Evolutionary conservation across 2,888 invertebrate genomes (phyloP).

Genomic region (Penaeus monodon): DNA sequence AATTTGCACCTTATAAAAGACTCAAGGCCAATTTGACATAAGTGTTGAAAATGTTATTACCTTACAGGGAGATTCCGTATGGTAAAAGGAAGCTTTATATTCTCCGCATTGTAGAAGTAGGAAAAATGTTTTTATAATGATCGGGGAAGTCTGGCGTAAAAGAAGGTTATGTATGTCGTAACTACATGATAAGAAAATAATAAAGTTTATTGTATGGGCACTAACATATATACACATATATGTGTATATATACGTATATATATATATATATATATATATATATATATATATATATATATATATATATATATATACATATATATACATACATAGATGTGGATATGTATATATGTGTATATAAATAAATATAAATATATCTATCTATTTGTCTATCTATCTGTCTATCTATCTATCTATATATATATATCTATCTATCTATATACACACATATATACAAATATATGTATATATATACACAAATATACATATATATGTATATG

Average conservation of each 20-base stretch:
- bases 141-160: too few species aligned
- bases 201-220: not conserved
- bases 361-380: not conserved
- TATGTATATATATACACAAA: not conserved
- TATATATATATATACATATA: not conserved
- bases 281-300: not conserved
- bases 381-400: not conserved
- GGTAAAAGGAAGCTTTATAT: too few species aligned
- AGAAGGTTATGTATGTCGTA: too few species aligned
- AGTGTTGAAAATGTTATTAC: too few species aligned
- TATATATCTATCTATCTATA: not conserved
- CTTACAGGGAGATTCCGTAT: too few species aligned
- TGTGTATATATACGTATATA: not conserved
- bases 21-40: too few species aligned
- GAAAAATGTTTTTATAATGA: too few species aligned
- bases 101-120: too few species aligned
- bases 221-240: not conserved
- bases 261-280: not conserved
- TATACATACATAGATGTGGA: not conserved
- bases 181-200: too few species aligned
- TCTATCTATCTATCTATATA: not conserved
- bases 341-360: not conserved
- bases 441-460: not conserved
- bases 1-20: too few species aligned
- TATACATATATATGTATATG: not conserved